Evolutionary conservation across 2,113 vertebrate species (phyloP), one percentile per base, ranked within the genome.

Genomic region (Poeciliopsis prolifica): DNA sequence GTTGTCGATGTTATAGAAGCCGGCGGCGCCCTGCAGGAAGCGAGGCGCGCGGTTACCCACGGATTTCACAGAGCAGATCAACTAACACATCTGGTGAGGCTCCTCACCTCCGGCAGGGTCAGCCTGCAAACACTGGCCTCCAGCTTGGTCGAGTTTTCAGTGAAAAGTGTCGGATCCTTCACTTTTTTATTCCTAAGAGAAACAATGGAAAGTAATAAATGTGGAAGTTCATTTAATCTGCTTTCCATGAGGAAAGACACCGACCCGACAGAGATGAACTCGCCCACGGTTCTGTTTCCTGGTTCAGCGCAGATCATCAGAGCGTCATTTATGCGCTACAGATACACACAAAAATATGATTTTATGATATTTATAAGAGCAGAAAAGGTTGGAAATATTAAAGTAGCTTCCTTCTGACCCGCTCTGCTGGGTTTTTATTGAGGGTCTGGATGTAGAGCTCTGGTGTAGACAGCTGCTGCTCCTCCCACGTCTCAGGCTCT

Each of bases 1-100:
- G 0, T 95, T 98, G 86, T 99, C 98, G 0, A 99, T 97, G 92
- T 95, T 95, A 80, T 96, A 99, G 82, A 94, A 96, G 65, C 97
- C 96, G 0, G 93, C 90, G n/a, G 92, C 91, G 86, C 96, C 92
- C 54, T 93, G 86, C 73, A 78, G 86, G 42, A 37, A 70, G 62
- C 13, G 37, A 29, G 13, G 61, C 30, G 48, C 13, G 70, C 13
- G 61, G 54, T 74, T 44, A 63, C 66, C 1, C 14, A 9, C n/a
- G 17, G 70, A 14, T 30, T 76, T 69, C 17, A 58, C 6, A 30
- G 14, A 54, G 33, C 1, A 24, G 7, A 48, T 1, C 0, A 13
- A 54, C 26, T 26, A 9, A 58, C 5, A 40, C 5, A 28, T 9
- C 24, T 28, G 33, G 22, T 11, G 5, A 26, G 37, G 37, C 35